Evolutionary conservation across 2,113 vertebrate species (phyloP).

Genomic region (Pseudois nayaur): DNA sequence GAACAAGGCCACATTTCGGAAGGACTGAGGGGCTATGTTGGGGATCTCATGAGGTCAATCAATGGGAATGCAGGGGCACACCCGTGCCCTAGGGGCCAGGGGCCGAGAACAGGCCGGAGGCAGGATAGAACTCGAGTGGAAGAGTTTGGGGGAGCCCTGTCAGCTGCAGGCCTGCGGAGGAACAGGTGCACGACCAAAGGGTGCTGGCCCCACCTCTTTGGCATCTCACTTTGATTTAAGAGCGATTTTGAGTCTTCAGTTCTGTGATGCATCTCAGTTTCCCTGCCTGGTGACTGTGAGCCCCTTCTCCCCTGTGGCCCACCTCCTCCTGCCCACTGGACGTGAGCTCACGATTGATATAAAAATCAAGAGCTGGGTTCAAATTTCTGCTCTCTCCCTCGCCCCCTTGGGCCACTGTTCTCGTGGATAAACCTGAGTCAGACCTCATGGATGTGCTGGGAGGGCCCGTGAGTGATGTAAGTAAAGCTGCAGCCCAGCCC

Average conservation of each 20-base stretch:
- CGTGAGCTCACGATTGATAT: not conserved
- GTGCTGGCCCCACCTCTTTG: not conserved
- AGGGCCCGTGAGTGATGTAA: rapidly evolving
- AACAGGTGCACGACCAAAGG: not conserved
- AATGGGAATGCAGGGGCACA: not conserved
- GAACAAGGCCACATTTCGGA: rapidly evolving
- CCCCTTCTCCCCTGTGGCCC: not conserved
- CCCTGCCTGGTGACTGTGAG: not conserved
- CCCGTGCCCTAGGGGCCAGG: not conserved
- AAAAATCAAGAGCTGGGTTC: not conserved
- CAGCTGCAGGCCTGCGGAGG: not conserved
- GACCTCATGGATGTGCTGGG: not conserved
- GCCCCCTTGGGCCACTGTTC: not conserved
- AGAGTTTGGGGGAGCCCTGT: not conserved
- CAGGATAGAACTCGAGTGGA: not conserved
- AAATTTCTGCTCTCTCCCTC: not conserved
- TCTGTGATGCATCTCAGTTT: not conserved
- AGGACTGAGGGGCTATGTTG: rapidly evolving
- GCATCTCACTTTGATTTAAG: not conserved
- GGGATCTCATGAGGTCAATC: too few species aligned
- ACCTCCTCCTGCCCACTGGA: not conserved
- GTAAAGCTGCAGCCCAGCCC: not conserved
- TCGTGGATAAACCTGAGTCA: not conserved
- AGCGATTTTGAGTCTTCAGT: not conserved
- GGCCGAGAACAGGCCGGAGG: not conserved